Percentiles rank a stretch among this genome's conserved stretches.
These are phyloP conservation scores for Phylloscopus whistleri DNA, from an alignment of 2,113 vertebrate species.

Conservation along the genomic window DNA sequence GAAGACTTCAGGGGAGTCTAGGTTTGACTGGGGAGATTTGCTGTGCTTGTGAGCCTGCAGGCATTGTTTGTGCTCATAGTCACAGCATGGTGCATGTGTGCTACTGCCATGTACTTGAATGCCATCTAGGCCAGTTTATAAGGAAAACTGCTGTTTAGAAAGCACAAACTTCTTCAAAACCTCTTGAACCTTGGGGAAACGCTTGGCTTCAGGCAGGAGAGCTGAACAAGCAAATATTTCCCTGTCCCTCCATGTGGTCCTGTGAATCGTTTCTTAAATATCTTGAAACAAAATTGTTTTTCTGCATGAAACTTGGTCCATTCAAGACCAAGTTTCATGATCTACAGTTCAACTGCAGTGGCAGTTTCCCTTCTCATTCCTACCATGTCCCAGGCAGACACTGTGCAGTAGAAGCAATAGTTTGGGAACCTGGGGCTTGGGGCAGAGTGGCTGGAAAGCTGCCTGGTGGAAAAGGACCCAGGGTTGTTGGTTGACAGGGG, in stretches of 20 bases:
- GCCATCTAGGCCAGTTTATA: neutral
- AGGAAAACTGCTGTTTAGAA: neutral
- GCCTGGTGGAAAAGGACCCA: neutral
- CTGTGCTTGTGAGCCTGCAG: neutral
- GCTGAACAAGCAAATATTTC: neutral
- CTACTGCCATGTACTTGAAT: neutral
- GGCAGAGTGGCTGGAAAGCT: neutral
- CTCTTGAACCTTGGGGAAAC: neutral
- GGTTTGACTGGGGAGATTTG: neutral
- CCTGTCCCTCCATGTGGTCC: neutral
- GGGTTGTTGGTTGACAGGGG: neutral
- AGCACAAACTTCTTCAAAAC: neutral
- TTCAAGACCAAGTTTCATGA: neutral
- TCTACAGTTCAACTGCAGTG: neutral
- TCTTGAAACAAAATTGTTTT: neutral
- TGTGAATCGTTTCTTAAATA: neutral
- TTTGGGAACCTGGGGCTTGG: neutral
- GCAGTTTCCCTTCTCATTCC: neutral
- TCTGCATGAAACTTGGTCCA: neutral
- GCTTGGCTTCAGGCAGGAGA: neutral
- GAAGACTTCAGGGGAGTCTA: neutral
- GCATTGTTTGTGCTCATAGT: neutral
- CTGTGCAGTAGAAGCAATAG: neutral
- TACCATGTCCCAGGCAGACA: neutral
- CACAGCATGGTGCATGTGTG: neutral